These are phyloP conservation scores for Pygoscelis antarcticus DNA, from an alignment of 2,113 vertebrate genomes.

Conservation along the genomic window DNA sequence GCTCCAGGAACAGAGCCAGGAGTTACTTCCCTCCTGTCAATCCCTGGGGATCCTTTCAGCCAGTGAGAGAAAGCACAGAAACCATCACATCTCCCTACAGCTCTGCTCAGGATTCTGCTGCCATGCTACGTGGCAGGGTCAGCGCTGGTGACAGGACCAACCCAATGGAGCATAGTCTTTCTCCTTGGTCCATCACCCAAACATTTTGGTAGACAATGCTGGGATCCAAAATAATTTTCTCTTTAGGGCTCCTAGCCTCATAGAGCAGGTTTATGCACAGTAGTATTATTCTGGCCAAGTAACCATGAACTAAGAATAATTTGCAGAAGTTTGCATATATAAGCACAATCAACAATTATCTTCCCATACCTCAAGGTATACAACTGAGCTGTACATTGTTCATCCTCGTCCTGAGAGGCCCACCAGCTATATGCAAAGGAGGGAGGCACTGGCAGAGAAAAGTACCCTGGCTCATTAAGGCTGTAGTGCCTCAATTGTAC, in stretches of 20 bases:
- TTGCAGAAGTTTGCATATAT: neutral
- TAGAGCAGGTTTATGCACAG: neutral
- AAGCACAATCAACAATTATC: neutral
- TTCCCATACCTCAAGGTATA: neutral
- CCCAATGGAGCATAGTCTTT: neutral
- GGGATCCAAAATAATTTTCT: neutral
- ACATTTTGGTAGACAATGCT: neutral
- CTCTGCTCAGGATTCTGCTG: neutral
- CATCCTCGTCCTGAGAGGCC: neutral
- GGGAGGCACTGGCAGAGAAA: neutral
- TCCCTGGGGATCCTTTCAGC: neutral
- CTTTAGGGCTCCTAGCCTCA: neutral
- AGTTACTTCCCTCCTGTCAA: neutral
- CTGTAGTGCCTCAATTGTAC: neutral
- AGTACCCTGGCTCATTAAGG: neutral
- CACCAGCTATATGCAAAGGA: neutral
- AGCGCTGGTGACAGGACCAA: neutral
- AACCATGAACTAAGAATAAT: neutral
- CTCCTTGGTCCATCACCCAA: neutral
- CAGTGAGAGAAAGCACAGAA: neutral
- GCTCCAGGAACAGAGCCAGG: neutral
- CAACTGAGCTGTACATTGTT: neutral
- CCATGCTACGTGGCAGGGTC: neutral
- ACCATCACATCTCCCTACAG: accelerated
- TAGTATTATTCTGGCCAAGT: neutral